Evolutionary conservation across 2,113 vertebrate genomes (phyloP).

Genomic region (Stigmatopora argus): DNA sequence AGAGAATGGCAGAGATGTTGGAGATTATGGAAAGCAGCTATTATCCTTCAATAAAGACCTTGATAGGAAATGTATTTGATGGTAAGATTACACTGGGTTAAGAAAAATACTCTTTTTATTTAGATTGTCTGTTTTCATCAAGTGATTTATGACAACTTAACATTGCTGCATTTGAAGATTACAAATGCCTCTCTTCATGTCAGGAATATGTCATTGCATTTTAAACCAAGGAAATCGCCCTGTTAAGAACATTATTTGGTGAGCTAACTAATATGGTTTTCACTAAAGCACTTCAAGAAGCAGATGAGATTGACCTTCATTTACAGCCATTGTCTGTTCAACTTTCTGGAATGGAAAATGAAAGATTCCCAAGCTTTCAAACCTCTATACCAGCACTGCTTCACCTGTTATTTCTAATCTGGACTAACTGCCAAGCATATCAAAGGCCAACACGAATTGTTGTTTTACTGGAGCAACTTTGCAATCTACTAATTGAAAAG

Average conservation of each 20-base stretch:
- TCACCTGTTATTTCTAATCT: constrained; percentile 74
- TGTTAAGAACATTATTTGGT: no score
- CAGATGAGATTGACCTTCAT: constrained; percentile 68
- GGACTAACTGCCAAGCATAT: constrained; percentile 73
- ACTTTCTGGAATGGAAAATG: constrained; percentile 64
- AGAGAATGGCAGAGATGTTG: constrained; percentile 71
- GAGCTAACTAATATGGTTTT: neutral
- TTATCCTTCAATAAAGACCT: constrained; percentile 66
- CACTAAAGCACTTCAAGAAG: constrained; percentile 72
- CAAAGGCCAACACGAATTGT: constrained; percentile 63
- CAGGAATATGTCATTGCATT: no score
- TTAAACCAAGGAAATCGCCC: no score
- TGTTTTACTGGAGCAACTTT: constrained; percentile 76
- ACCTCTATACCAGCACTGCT: constrained; percentile 66
- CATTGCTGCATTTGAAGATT: no score
- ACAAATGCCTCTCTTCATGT: no score
- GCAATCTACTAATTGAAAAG: constrained; percentile 75
- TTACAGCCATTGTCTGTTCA: constrained; percentile 67
- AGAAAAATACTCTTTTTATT: no score
- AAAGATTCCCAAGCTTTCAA: constrained; percentile 56
- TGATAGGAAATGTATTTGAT: constrained; percentile 64
- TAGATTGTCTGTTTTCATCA: no score
- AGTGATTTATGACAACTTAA: no score
- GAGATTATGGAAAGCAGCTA: constrained; percentile 77
- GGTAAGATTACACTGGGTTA: constrained; percentile 50